Percentiles rank a stretch among this genome's conserved stretches.
phyloP scores from a whole-genome alignment of 2,888 invertebrate genomes.

The Drosophila subquinaria region DNA sequence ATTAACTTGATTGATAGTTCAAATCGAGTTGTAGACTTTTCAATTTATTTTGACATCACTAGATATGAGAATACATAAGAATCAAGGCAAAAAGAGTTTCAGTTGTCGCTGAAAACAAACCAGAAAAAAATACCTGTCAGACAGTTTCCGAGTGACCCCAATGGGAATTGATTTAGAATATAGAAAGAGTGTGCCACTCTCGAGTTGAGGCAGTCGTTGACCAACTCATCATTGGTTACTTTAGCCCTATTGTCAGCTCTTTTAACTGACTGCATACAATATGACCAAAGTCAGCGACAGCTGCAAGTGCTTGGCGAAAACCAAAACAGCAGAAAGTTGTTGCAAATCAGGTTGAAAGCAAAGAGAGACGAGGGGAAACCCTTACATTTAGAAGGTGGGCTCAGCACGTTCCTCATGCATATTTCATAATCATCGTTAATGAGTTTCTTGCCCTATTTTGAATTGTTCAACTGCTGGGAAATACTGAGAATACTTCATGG shows the following conservation, averaged over 20 bases:
- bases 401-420: slow-evolving; percentile 45
- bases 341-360: slow-evolving; percentile 50
- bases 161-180: slow-evolving; percentile 28
- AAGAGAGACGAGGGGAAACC: not conserved
- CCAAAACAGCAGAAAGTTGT: slow-evolving; percentile 23
- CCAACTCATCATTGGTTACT: slow-evolving; percentile 9
- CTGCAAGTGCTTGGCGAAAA: slow-evolving; percentile 3
- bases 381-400: slow-evolving; percentile 11
- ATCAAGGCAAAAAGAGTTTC: not conserved
- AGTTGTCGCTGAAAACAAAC: not conserved
- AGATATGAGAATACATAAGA: no score
- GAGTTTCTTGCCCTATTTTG: slow-evolving; percentile 77
- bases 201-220: slow-evolving; percentile 19
- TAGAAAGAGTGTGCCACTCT: slow-evolving; percentile 2
- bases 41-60: no score
- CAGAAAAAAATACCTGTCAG: not conserved
- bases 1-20: no score
- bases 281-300: slow-evolving; percentile 8
- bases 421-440: slow-evolving; percentile 73
- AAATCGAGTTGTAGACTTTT: no score
- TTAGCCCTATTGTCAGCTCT: slow-evolving; percentile 25
- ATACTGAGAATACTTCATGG: slow-evolving; percentile 27
- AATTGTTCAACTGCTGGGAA: slow-evolving; percentile 59
- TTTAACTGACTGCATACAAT: slow-evolving; percentile 28
- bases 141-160: slow-evolving; percentile 15